Conservation (phyloP, 2,113 vertebrate genomes). For the Ammospiza caudacuta region DNA sequence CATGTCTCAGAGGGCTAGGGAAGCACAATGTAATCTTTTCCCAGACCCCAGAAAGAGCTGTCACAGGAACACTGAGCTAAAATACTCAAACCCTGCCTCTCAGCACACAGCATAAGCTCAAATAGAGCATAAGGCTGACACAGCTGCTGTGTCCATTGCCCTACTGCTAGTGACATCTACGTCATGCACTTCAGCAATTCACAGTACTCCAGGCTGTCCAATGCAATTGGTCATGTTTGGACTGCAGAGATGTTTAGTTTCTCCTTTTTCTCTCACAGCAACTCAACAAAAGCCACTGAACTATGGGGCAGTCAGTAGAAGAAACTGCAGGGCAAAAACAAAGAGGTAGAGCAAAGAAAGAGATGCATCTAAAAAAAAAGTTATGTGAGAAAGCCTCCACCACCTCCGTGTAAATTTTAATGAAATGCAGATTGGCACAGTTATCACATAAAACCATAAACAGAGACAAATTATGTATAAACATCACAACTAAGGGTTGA, state of each 20-base stretch:
- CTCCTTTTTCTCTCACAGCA: background rate
- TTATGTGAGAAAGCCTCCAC: background rate
- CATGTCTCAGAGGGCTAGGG: background rate
- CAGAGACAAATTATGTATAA: slow-evolving; percentile 25
- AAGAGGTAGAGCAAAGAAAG: background rate
- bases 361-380: background rate
- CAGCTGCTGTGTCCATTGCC: fast-evolving
- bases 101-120: fast-evolving
- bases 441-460: slow-evolving; percentile 20
- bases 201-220: background rate
- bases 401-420: background rate
- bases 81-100: background rate
- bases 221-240: background rate
- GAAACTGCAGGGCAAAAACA: background rate
- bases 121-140: background rate
- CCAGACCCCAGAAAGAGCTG: background rate
- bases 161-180: background rate
- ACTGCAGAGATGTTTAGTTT: background rate
- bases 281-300: background rate
- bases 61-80: background rate
- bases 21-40: background rate
- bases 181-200: background rate
- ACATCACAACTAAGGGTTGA: slow-evolving; percentile 20
- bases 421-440: slow-evolving; percentile 8
- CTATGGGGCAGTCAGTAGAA: background rate